Conservation (phyloP, 2,888 invertebrate species). For the Hypomecis atomaria region DNA sequence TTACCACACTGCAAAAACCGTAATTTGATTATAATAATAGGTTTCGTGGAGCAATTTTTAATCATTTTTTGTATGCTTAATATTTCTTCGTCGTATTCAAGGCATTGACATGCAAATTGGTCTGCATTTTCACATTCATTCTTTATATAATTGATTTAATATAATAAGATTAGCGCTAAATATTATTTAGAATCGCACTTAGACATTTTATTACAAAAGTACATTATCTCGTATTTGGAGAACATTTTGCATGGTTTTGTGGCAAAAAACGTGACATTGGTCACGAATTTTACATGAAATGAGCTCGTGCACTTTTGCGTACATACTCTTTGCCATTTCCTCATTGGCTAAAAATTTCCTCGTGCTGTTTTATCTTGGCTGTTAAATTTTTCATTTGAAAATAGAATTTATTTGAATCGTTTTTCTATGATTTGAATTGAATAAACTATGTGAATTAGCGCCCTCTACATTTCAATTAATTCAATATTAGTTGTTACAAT, state of each 20-base stretch:
- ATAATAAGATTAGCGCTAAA: constrained; percentile 12
- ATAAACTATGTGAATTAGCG: too few species aligned
- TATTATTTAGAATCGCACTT: constrained; percentile 1
- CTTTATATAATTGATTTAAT: not conserved
- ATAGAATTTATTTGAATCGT: too few species aligned
- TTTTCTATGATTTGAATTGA: too few species aligned
- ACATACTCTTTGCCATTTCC: not conserved
- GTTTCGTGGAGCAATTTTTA: too few species aligned
- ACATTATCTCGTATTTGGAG: constrained; percentile 19
- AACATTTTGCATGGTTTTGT: constrained; percentile 19
- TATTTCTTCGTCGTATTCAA: constrained; percentile 1
- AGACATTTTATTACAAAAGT: constrained; percentile 9
- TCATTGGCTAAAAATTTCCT: not conserved
- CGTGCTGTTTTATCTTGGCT: not conserved
- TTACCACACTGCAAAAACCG: too few species aligned
- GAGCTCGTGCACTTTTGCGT: constrained; percentile 12
- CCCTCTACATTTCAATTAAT: too few species aligned
- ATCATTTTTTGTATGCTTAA: too few species aligned
- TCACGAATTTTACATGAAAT: constrained; percentile 22
- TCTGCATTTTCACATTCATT: constrained; percentile 10
- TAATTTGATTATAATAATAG: too few species aligned
- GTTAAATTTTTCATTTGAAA: not conserved
- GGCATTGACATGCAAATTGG: constrained; percentile 3
- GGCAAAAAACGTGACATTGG: constrained; percentile 16
- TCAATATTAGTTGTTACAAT: too few species aligned